Conservation (phyloP, 2,888 invertebrate species). For the Lysandra bellargus region DNA sequence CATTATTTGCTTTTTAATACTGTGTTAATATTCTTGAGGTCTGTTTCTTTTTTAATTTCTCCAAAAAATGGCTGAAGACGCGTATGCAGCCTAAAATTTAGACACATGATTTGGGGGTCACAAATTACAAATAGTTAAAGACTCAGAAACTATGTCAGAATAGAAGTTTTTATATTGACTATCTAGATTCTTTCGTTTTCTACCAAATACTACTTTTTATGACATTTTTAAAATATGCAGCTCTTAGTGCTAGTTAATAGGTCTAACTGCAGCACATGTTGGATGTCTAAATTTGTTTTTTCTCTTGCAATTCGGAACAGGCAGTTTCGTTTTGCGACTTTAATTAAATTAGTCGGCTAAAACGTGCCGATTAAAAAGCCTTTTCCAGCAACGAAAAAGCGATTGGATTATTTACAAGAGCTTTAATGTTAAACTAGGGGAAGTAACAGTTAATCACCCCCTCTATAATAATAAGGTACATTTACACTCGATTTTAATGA, state of each 20-base stretch:
- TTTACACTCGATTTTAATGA: neutral
- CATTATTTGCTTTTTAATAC: neutral
- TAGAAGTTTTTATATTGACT: no score
- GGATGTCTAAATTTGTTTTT: slow-evolving; percentile 23
- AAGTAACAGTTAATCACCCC: neutral
- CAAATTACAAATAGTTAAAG: no score
- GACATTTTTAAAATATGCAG: neutral
- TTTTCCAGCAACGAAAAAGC: neutral
- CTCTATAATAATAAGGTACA: neutral
- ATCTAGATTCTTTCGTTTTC: no score
- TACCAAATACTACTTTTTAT: no score
- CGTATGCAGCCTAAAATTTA: no score
- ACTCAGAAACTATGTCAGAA: no score
- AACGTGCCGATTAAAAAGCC: slow-evolving; percentile 21
- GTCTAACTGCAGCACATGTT: slow-evolving; percentile 5
- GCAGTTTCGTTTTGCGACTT: slow-evolving; percentile 25
- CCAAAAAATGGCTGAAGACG: no score
- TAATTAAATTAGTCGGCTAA: slow-evolving; percentile 20
- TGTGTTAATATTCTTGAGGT: no score
- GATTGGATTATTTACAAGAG: neutral
- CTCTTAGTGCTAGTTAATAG: slow-evolving; percentile 7
- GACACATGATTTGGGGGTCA: no score
- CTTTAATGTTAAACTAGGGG: slow-evolving; percentile 6
- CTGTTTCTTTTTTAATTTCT: no score
- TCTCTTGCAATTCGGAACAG: neutral